phyloP scores from a whole-genome alignment of 2,113 vertebrate genomes.

The Ctenodactylus gundi region DNA sequence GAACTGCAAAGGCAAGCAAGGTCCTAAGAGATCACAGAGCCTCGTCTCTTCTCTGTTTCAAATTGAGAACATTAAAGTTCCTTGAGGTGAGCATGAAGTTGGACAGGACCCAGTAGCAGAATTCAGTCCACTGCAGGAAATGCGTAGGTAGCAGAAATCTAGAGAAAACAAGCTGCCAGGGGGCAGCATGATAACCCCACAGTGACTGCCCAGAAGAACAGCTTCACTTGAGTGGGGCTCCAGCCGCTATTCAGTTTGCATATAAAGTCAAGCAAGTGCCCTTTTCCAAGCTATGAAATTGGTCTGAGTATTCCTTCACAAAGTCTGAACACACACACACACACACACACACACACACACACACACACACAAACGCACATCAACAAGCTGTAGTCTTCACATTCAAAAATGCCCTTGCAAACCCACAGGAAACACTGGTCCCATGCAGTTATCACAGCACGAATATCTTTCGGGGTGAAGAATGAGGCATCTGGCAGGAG shows the following conservation, averaged over 20 bases:
- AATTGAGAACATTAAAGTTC: neutral
- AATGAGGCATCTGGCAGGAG: slow-evolving; percentile 72
- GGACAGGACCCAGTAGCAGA: neutral
- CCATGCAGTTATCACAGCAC: slow-evolving; percentile 62
- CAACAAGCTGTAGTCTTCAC: slow-evolving; percentile 54
- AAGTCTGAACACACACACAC: slow-evolving; percentile 55
- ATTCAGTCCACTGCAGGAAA: neutral
- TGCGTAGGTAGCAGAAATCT: neutral
- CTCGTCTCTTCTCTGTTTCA: neutral
- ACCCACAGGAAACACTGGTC: slow-evolving; percentile 69
- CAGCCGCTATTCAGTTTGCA: neutral
- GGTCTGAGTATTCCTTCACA: slow-evolving; percentile 41
- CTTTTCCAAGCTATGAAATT: slow-evolving; percentile 39
- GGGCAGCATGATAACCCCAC: neutral
- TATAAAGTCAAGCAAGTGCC: slow-evolving; percentile 25
- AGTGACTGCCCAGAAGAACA: neutral
- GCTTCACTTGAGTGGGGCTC: neutral
- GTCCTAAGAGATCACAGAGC: neutral
- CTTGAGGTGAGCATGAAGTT: neutral
- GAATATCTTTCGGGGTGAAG: slow-evolving; percentile 63
- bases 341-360: too few species aligned
- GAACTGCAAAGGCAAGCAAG: neutral
- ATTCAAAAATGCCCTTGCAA: slow-evolving; percentile 70
- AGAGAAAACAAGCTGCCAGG: neutral
- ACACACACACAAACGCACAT: too few species aligned